These are phyloP conservation scores for Gila robusta DNA, from an alignment of 2,797 vertebrate genomes.

Conservation along the genomic window DNA sequence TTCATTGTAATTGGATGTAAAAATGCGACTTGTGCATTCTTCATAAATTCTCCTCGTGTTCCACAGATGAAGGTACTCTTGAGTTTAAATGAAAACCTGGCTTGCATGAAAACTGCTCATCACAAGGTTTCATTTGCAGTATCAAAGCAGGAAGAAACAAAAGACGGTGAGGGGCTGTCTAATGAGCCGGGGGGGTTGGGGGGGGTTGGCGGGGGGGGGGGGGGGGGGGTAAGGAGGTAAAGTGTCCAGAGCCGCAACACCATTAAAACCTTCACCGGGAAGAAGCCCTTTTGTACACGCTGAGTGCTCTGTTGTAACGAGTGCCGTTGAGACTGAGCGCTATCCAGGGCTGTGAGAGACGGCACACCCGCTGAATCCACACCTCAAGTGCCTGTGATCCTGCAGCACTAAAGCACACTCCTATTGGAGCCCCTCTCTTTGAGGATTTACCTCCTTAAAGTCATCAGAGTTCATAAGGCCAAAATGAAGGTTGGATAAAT, in stretches of 20 bases:
- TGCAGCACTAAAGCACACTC: slow-evolving; percentile 61
- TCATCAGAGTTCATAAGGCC: slow-evolving; percentile 37
- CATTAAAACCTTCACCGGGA: slow-evolving; percentile 69
- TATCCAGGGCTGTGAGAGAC: slow-evolving; percentile 66
- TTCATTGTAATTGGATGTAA: not conserved
- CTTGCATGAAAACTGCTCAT: slow-evolving; percentile 37
- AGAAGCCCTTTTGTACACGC: slow-evolving; percentile 71
- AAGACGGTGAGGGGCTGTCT: slow-evolving; percentile 51
- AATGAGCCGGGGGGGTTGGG: slow-evolving; percentile 64
- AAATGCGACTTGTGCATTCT: not conserved
- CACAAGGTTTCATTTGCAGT: slow-evolving; percentile 39
- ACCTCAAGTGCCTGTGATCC: slow-evolving; percentile 64
- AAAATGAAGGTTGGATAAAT: not conserved
- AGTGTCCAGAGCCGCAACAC: slow-evolving; percentile 66
- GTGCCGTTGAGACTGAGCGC: slow-evolving; percentile 69
- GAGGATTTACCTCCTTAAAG: slow-evolving; percentile 51
- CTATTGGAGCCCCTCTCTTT: slow-evolving; percentile 53
- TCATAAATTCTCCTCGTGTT: not conserved
- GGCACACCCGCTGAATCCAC: slow-evolving; percentile 64
- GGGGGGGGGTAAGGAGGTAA: slow-evolving; percentile 66
- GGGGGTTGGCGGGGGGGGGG: too few species aligned
- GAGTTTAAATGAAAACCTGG: slow-evolving; percentile 40
- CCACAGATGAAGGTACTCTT: not conserved
- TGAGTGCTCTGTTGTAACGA: slow-evolving; percentile 76
- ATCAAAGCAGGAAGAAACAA: slow-evolving; percentile 45